Conservation (phyloP, 2,797 vertebrate species). For the Anomalospiza imberbis region DNA sequence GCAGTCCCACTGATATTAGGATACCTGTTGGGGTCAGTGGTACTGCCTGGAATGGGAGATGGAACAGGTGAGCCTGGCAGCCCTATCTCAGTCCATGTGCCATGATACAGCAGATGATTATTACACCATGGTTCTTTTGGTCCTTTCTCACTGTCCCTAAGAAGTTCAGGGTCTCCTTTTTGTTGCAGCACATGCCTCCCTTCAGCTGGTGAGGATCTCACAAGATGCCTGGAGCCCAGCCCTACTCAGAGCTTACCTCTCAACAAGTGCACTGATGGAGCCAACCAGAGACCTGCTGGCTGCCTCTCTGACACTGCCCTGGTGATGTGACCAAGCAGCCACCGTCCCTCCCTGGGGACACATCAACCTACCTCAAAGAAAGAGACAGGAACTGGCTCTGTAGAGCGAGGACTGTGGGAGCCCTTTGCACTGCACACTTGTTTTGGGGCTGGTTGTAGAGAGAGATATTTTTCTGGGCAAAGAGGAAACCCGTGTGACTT, state of each 20-base stretch:
- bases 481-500: neutral
- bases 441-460: neutral
- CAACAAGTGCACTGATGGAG: slow-evolving; percentile 54
- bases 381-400: neutral
- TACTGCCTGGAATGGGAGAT: neutral
- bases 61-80: neutral
- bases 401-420: neutral
- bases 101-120: neutral
- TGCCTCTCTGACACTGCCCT: slow-evolving; percentile 23
- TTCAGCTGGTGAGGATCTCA: slow-evolving; percentile 26
- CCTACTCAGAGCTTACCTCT: slow-evolving; percentile 50
- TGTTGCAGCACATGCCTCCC: slow-evolving; percentile 13
- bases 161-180: neutral
- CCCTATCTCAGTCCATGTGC: neutral
- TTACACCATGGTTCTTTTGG: neutral
- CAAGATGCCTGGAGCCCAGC: slow-evolving; percentile 26
- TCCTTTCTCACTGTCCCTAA: neutral
- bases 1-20: neutral
- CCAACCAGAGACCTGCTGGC: slow-evolving; percentile 7
- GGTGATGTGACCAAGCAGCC: slow-evolving; percentile 49
- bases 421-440: neutral
- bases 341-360: neutral
- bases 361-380: slow-evolving; percentile 63
- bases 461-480: neutral
- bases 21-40: neutral